Conservation (phyloP, 1,140 invertebrate species). For the Drosophila nigrodunni region DNA sequence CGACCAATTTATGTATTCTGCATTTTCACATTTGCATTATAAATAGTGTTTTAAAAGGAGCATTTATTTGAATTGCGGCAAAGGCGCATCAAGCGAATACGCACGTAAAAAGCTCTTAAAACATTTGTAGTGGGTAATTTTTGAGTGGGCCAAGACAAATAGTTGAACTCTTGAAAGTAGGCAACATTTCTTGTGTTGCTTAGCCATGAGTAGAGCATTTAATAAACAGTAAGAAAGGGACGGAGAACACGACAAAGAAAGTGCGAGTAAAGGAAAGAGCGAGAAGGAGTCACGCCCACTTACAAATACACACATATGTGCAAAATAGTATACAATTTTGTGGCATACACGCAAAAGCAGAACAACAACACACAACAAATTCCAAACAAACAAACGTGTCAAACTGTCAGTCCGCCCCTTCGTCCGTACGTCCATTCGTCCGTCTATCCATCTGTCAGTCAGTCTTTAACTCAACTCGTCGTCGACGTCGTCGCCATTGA, state of each 20-base stretch:
- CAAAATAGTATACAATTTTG: constrained; percentile 34
- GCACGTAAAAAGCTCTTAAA: not conserved
- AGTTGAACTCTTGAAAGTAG: constrained; percentile 35
- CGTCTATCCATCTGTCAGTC: constrained; percentile 41
- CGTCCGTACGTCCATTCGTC: constrained; percentile 21
- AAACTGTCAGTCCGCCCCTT: constrained; percentile 35
- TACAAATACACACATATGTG: constrained; percentile 15
- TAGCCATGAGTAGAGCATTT: constrained; percentile 23
- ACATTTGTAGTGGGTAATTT: constrained; percentile 12
- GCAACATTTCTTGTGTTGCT: constrained; percentile 37
- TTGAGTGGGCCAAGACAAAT: not conserved
- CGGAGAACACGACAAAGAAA: not conserved
- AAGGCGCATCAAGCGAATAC: not conserved
- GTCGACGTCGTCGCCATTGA: constrained; percentile 19
- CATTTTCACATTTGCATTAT: constrained; percentile 10
- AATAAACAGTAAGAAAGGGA: not conserved
- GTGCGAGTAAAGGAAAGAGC: not conserved
- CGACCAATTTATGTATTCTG: not conserved
- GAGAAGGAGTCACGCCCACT: constrained; percentile 23
- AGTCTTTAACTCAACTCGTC: constrained; percentile 30
- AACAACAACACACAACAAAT: constrained; percentile 52
- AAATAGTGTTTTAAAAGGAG: constrained; percentile 23
- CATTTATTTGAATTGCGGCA: constrained; percentile 10
- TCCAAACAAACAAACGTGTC: constrained; percentile 50
- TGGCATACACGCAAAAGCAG: constrained; percentile 28